Percentiles rank a stretch among this genome's conserved stretches.
Conservation (phyloP, 2,113 vertebrate species). For the Tetrao urogallus region DNA sequence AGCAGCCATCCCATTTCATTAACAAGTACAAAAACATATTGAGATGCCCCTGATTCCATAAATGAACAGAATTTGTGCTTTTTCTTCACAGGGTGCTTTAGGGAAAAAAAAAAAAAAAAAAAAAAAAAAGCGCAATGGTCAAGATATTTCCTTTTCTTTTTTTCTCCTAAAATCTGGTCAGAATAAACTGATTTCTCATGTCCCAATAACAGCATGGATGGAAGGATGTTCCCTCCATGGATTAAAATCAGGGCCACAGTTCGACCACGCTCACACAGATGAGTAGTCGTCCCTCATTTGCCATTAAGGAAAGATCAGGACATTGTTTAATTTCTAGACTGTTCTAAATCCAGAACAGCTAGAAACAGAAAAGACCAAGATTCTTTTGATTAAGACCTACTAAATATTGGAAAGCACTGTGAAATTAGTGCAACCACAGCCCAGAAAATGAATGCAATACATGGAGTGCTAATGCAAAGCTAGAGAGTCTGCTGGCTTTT, state of each 20-base stretch:
- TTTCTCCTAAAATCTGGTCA: not conserved
- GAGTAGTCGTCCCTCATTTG: fast-evolving
- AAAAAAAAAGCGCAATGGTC: not conserved
- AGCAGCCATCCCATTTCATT: not conserved
- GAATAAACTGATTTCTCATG: not conserved
- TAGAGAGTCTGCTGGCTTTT: fast-evolving
- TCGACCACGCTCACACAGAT: not conserved
- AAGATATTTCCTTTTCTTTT: not conserved
- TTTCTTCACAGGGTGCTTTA: not conserved
- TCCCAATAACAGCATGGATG: not conserved
- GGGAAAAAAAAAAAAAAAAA: not conserved
- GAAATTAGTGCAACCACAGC: not conserved
- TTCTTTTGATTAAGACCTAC: not conserved
- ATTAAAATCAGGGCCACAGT: not conserved
- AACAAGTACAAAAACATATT: not conserved
- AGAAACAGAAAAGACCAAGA: not conserved
- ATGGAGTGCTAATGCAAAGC: fast-evolving
- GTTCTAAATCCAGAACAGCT: not conserved
- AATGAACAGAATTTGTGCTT: not conserved
- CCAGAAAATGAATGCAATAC: not conserved
- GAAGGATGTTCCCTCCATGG: not conserved
- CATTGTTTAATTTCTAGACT: not conserved
- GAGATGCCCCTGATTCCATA: not conserved
- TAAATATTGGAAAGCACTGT: not conserved
- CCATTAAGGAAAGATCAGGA: not conserved